phyloP scores from a whole-genome alignment of 2,888 invertebrate species.

The Latrodectus hesperus region DNA sequence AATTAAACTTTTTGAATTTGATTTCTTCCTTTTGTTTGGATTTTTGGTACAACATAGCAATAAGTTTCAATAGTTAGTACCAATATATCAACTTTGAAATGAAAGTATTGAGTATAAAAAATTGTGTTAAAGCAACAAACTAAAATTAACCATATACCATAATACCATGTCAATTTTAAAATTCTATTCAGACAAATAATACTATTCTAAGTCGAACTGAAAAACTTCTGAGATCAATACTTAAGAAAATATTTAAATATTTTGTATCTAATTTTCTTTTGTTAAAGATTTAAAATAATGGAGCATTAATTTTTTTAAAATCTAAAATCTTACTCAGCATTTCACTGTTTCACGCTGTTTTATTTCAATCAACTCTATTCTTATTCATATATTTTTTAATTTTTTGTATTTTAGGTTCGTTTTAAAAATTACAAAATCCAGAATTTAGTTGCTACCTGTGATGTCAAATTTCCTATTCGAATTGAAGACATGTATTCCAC shows the following conservation, averaged over 20 bases:
- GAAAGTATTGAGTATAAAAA: too few species aligned
- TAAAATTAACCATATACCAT: too few species aligned
- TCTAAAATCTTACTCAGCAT: background rate
- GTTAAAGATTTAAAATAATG: background rate
- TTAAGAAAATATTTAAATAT: background rate
- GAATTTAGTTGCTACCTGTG: slow-evolving; percentile 64
- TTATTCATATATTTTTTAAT: background rate
- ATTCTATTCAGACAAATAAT: too few species aligned
- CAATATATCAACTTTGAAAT: too few species aligned
- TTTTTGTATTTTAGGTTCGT: slow-evolving; percentile 38
- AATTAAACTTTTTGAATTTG: too few species aligned
- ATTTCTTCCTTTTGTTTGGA: too few species aligned
- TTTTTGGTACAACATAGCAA: too few species aligned
- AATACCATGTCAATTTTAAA: too few species aligned
- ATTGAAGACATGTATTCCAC: slow-evolving; percentile 44
- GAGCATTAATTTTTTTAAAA: background rate
- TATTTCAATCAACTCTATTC: background rate
- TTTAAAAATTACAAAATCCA: slow-evolving; percentile 64
- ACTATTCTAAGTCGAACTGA: too few species aligned
- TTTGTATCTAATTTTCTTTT: background rate
- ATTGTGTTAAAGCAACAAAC: too few species aligned
- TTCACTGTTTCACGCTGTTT: background rate
- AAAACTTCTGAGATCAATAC: background rate
- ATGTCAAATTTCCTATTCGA: slow-evolving; percentile 66
- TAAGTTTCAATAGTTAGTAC: too few species aligned